Base-by-base conservation (phyloP, 1,140 invertebrate species). In the fruit fly (Drosophila melanogaster) region DNA sequence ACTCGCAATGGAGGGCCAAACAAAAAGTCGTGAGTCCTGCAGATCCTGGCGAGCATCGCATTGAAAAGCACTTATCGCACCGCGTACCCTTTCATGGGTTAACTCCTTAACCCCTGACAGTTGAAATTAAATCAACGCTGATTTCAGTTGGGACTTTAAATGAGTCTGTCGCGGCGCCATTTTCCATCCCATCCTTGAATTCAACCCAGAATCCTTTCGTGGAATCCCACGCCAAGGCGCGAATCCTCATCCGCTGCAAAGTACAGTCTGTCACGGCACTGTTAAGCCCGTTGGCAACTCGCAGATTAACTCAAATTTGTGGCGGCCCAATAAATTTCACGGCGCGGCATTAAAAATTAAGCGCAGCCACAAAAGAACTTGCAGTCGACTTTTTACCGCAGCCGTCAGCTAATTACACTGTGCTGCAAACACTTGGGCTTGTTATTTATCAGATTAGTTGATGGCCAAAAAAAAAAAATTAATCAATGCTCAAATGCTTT, bases 271-370 rank as follows among this genome's bases (percentile, higher is more conserved):
- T 41, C 15, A 40, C 43, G 53, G 11, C 54, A 40, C 30, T 35
- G 33, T 55, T 78, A 83, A 81, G 79, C 76, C 74, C 69, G 53
- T 19, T 64, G 81, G 83, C 65, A 76, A 49, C 58, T 69, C 41
- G 43, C 51, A 83, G 83, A 86, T 86, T 86, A 86, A 87, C 75
- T 87, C 83, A 79, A 81, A 86, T 86, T 86, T 86, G 81, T 87
- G 79, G 81, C 79, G 71, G 75, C 50, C 77, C 75, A 87, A 87
- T 86, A 86, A 86, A 87, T 87, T 87, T 87, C 62, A 79, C 38
- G 66, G 62, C 43, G 54, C 44, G 69, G 83, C 75, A 87, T 86
- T 86, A 87, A 86, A 87, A 86, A 86, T 86, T 86, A 87, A 86
- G 83, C 78, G 75, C 30, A 53, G 55, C 57, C 69, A 72, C 55